Percentiles rank a stretch among this genome's conserved stretches.
Conservation (phyloP, 2,113 vertebrate species). For the Pholis gunnellus region DNA sequence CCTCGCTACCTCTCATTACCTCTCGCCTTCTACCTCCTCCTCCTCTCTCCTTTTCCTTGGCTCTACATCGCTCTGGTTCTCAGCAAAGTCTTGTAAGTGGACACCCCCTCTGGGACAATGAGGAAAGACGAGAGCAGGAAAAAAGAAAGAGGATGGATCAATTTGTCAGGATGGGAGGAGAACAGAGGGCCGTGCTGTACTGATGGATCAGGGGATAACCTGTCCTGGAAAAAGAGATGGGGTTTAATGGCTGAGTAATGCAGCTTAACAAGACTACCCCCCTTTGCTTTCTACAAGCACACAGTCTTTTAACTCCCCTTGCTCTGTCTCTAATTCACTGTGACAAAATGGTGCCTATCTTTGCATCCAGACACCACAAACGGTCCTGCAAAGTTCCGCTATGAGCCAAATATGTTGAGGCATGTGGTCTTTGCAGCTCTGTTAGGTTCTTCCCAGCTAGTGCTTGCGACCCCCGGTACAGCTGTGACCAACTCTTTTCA, state of each 20-base stretch:
- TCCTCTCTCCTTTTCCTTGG: slow-evolving; percentile 20
- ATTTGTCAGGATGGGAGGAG: slow-evolving; percentile 60
- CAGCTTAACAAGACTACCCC: slow-evolving; percentile 30
- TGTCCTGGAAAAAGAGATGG: slow-evolving; percentile 54
- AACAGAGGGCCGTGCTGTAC: slow-evolving; percentile 39
- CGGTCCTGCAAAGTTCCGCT: slow-evolving; percentile 4
- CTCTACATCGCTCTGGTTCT: slow-evolving; percentile 38
- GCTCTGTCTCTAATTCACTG: slow-evolving; percentile 31
- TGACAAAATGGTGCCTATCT: slow-evolving; percentile 63
- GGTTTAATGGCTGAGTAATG: slow-evolving; percentile 65
- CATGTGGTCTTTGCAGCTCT: slow-evolving; percentile 14
- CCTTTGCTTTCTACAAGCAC: not conserved
- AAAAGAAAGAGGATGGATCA: slow-evolving; percentile 66
- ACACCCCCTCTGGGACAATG: slow-evolving; percentile 72
- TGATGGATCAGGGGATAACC: slow-evolving; percentile 59
- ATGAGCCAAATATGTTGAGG: slow-evolving; percentile 27
- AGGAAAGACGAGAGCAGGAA: slow-evolving; percentile 64
- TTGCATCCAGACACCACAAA: slow-evolving; percentile 21
- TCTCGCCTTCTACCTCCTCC: slow-evolving; percentile 44
- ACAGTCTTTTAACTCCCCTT: slow-evolving; percentile 25
- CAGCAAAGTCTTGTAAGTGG: slow-evolving; percentile 73
- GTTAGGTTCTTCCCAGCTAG: not conserved
- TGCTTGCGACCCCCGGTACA: not conserved
- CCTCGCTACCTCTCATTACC: slow-evolving; percentile 27
- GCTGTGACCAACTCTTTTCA: not conserved